Evolutionary conservation across 2,113 vertebrate genomes (phyloP).

Genomic region (Eptatretus burgeri): DNA sequence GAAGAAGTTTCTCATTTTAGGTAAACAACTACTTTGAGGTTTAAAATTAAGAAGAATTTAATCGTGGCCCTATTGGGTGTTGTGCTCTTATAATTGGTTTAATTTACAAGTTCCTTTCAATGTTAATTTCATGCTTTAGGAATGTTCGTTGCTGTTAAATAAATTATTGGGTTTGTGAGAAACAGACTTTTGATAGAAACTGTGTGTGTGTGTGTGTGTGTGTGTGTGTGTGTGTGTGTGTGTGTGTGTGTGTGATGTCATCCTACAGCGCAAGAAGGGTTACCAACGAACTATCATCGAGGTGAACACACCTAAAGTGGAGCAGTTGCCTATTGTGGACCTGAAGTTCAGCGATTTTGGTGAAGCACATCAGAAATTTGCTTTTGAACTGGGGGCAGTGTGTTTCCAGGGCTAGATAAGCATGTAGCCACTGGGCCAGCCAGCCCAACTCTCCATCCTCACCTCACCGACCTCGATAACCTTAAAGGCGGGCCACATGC

Average conservation of each 20-base stretch:
- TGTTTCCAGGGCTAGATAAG: conserved; percentile 67
- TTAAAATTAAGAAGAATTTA: too few species aligned
- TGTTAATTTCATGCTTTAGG: too few species aligned
- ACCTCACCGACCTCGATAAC: background rate
- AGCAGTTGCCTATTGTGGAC: conserved; percentile 76
- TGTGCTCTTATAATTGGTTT: too few species aligned
- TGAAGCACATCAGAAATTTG: conserved; percentile 72
- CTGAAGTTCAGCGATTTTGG: conserved; percentile 99
- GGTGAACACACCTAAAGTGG: conserved; percentile 75
- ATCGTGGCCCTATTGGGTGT: too few species aligned
- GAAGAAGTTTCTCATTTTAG: too few species aligned
- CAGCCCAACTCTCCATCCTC: background rate
- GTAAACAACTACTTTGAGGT: too few species aligned
- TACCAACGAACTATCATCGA: conserved; percentile 84
- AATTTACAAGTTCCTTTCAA: too few species aligned
- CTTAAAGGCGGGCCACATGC: background rate
- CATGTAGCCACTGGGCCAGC: conserved; percentile 10
- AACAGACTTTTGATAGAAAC: too few species aligned
- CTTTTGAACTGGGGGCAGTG: conserved; percentile 92
- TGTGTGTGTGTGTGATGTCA: background rate
- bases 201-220: too few species aligned
- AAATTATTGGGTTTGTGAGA: too few species aligned
- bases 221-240: too few species aligned
- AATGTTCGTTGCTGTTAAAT: too few species aligned
- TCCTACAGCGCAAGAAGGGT: conserved; percentile 18